Evolutionary conservation across 1,140 invertebrate species (phyloP), one percentile per base, ranked within the genome.

Genomic region (Zophobas atratus): DNA sequence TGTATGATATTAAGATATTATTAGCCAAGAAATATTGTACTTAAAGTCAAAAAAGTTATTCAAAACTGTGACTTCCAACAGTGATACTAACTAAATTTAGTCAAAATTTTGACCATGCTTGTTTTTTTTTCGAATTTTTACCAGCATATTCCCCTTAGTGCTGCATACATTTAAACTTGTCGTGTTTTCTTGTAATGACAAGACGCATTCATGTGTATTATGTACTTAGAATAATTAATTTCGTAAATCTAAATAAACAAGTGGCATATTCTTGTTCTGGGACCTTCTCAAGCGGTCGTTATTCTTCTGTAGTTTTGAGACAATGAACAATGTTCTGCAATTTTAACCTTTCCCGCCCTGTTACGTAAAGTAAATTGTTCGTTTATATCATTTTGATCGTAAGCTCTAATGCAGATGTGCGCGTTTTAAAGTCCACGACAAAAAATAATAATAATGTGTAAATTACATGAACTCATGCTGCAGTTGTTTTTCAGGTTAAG

Each of bases 231-330:
- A 72, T 51, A 53, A 72, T 72, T 72, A 51, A 72, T 72, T 72
- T 72, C 70, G 70, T 72, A 72, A 72, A 72, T 72, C 48, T 72
- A 51, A 39, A 72, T 72, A 72, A 72, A 55, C 36, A 53, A 72
- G 51, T 36, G 36, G 70, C 41, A 51, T 2, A 2, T 46, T 6
- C 5, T 70, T 72, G 46, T 53, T 53, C 46, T 72, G 51, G 70
- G 70, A 51, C 70, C 49, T 72, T 72, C 70, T 51, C 70, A 72
- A 53, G 51, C 70, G n/a, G 46, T 8, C 46, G 41, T 67, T 46
- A n/a, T 67, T 67, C 39, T 43, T 38, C n/a, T 3, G 60, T 36
- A 33, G 60, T 46, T 67, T 43, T 67, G 60, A 67, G 39, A 67
- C 60, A 67, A 67, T 67, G 43, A 41, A 67, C 60, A 67, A 67